These are phyloP conservation scores for Rana temporaria DNA, from an alignment of 2,113 vertebrate species.

Conservation along the genomic window DNA sequence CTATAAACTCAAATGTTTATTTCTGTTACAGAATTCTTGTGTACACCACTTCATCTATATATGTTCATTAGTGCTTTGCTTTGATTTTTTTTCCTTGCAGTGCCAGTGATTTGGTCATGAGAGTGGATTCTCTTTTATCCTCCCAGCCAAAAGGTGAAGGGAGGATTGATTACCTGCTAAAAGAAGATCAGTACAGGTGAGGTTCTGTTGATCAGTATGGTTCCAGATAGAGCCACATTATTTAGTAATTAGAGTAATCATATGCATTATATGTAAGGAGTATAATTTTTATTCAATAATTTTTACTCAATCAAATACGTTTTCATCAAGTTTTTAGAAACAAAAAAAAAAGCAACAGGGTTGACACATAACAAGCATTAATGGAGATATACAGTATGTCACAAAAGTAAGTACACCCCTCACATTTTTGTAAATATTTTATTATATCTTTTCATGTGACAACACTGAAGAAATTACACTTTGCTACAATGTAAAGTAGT, in stretches of 20 bases:
- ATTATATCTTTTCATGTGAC: too few relatives aligned
- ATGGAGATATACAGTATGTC: too few relatives aligned
- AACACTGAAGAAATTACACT: too few relatives aligned
- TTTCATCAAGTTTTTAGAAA: neutral
- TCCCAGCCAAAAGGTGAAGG: constrained; percentile 94
- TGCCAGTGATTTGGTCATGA: constrained; percentile 97
- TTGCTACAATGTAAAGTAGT: too few relatives aligned
- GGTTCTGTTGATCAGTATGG: neutral
- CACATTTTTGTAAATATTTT: too few relatives aligned
- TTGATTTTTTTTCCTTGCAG: constrained; percentile 66
- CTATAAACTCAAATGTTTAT: too few relatives aligned
- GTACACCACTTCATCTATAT: too few relatives aligned
- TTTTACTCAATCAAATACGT: neutral
- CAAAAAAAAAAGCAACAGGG: neutral
- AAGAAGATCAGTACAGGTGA: constrained; percentile 91
- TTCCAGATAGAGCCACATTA: neutral
- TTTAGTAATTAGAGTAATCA: neutral
- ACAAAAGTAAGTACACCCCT: too few relatives aligned
- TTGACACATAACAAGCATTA: too few relatives aligned
- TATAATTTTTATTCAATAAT: neutral
- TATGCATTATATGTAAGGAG: neutral
- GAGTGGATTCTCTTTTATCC: constrained; percentile 93
- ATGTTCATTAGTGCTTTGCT: neutral
- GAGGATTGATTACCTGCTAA: constrained; percentile 86
- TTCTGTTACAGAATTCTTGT: too few relatives aligned